Conservation (phyloP, 2,113 vertebrate species). For the Leiothrix lutea region DNA sequence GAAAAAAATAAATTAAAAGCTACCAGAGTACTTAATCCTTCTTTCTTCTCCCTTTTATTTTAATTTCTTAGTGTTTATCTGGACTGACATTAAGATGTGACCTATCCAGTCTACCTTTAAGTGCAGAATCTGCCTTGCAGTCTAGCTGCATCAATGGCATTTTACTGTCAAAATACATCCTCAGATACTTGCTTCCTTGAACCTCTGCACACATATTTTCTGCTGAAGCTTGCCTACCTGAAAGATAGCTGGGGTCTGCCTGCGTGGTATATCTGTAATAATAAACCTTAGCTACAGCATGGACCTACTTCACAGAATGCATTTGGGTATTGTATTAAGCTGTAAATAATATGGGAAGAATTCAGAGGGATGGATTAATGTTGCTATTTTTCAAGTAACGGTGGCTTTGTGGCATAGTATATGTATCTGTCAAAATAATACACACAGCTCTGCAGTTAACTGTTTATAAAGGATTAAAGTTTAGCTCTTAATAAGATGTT, state of each 20-base stretch:
- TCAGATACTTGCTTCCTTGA: background rate
- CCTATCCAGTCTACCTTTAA: background rate
- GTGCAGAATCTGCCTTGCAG: background rate
- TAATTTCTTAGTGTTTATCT: background rate
- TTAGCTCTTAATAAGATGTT: conserved; percentile 49
- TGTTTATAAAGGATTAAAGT: conserved; percentile 51
- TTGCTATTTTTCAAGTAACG: conserved; percentile 9
- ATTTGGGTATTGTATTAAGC: conserved; percentile 12
- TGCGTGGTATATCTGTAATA: background rate
- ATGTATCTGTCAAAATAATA: conserved; percentile 35
- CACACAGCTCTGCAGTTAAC: conserved; percentile 13
- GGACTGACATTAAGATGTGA: background rate
- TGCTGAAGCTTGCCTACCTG: background rate
- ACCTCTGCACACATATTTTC: background rate
- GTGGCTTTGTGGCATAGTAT: background rate
- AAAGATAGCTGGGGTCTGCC: background rate
- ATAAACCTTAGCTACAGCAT: background rate
- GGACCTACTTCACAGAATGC: background rate
- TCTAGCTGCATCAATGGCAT: background rate
- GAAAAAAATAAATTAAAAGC: background rate
- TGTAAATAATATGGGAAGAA: conserved; percentile 15
- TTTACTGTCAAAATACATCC: background rate
- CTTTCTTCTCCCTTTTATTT: background rate
- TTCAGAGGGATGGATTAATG: conserved; percentile 25
- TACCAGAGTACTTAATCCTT: background rate